A percentile compares a stretch with the other conserved stretches of the same genome.
These are phyloP conservation scores for Cardiocondyla obscurior DNA, from an alignment of 1,140 invertebrate species.

Conservation along the genomic window DNA sequence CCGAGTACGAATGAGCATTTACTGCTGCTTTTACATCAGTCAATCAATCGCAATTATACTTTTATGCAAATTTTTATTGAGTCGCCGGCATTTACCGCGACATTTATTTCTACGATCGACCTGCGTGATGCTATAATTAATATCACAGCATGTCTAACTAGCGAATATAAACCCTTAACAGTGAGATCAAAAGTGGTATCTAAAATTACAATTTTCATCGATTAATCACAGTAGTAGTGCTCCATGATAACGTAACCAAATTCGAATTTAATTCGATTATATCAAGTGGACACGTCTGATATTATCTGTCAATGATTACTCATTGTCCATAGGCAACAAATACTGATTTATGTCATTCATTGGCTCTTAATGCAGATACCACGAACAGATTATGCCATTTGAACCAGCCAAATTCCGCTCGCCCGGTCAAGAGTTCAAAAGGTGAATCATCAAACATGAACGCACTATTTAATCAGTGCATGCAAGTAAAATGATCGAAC, in stretches of 20 bases:
- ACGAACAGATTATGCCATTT: slow-evolving; percentile 40
- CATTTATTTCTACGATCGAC: slow-evolving; percentile 21
- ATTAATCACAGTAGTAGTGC: slow-evolving; percentile 46
- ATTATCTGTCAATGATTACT: slow-evolving; percentile 53
- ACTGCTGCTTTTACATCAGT: not conserved
- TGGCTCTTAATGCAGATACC: slow-evolving; percentile 47
- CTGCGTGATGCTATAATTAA: slow-evolving; percentile 29
- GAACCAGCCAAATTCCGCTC: slow-evolving; percentile 30
- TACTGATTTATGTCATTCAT: slow-evolving; percentile 51
- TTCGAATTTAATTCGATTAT: slow-evolving; percentile 50
- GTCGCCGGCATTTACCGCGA: not conserved
- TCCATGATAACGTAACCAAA: slow-evolving; percentile 48
- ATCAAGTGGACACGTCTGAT: slow-evolving; percentile 51
- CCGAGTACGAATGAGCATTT: not conserved
- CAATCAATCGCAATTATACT: slow-evolving; percentile 8
- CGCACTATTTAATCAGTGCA: slow-evolving; percentile 13
- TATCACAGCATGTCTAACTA: slow-evolving; percentile 30
- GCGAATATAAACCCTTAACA: slow-evolving; percentile 48
- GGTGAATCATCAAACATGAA: slow-evolving; percentile 54
- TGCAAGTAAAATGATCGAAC: not conserved
- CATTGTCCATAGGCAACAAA: slow-evolving; percentile 41
- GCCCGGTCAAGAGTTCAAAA: slow-evolving; percentile 62
- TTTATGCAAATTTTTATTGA: slow-evolving; percentile 35
- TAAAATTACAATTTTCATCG: slow-evolving; percentile 50
- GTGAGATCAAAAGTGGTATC: slow-evolving; percentile 32